These are phyloP conservation scores for Nasonia giraulti DNA, from an alignment of 1,140 invertebrate genomes.

Conservation along the genomic window DNA sequence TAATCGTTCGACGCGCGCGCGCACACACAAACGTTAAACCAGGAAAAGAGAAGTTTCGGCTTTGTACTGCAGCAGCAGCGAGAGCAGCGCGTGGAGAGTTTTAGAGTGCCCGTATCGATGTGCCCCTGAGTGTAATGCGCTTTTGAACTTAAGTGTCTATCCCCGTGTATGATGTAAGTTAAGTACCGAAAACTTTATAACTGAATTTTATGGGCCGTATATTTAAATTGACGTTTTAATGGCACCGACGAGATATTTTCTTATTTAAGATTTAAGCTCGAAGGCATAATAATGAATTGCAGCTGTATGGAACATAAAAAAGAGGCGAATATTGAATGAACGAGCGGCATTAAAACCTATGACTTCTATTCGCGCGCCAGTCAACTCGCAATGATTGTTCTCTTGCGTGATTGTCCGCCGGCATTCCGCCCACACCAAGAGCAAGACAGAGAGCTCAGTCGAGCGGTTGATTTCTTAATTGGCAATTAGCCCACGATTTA, in stretches of 20 bases:
- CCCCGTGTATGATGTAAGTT: neutral
- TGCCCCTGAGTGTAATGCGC: neutral
- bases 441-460: neutral
- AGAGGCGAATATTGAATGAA: neutral
- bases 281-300: neutral
- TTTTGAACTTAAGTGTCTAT: neutral
- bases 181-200: neutral
- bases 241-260: neutral
- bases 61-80: neutral
- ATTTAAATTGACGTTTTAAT: neutral
- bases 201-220: neutral
- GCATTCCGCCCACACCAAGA: neutral
- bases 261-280: neutral
- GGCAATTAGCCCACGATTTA: conserved; percentile 47
- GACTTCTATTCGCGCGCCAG: no score
- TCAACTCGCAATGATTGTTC: neutral
- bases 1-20: neutral
- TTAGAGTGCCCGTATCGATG: neutral
- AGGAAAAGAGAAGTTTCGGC: neutral
- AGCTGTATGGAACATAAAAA: neutral
- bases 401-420: neutral
- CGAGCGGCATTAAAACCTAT: no score
- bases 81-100: neutral
- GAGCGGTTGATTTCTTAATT: conserved; percentile 40
- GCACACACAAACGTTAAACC: neutral